These are phyloP conservation scores for Excalfactoria chinensis DNA, from an alignment of 2,113 vertebrate genomes.

Conservation along the genomic window DNA sequence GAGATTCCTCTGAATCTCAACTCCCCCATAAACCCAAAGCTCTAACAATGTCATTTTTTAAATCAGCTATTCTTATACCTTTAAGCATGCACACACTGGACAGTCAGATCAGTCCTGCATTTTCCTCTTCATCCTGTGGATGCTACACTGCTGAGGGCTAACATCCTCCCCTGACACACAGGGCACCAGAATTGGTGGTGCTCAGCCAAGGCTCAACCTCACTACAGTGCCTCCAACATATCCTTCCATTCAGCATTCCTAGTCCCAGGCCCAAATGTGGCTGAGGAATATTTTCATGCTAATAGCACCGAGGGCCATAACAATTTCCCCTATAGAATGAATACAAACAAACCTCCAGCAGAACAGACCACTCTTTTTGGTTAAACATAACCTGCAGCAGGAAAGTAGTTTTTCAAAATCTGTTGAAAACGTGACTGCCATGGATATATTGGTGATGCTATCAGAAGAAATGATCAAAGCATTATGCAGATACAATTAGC, in stretches of 20 bases:
- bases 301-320: neutral
- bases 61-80: neutral
- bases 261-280: neutral
- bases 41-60: neutral
- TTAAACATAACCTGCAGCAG: neutral
- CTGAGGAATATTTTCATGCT: neutral
- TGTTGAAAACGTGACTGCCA: neutral
- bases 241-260: neutral
- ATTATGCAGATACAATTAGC: neutral
- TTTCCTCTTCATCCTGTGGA: neutral
- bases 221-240: neutral
- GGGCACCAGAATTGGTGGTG: too few relatives aligned
- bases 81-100: neutral
- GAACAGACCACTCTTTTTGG: neutral
- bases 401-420: neutral
- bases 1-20: neutral
- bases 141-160: rapidly evolving
- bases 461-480: neutral
- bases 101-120: neutral
- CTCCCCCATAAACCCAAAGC: neutral
- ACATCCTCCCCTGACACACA: neutral
- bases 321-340: neutral
- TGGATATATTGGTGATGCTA: neutral
- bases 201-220: neutral
- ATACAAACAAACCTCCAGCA: too few relatives aligned